A percentile compares a stretch with the other conserved stretches of the same genome.
Conservation (phyloP, 2,113 vertebrate genomes). For the Meleagris gallopavo region DNA sequence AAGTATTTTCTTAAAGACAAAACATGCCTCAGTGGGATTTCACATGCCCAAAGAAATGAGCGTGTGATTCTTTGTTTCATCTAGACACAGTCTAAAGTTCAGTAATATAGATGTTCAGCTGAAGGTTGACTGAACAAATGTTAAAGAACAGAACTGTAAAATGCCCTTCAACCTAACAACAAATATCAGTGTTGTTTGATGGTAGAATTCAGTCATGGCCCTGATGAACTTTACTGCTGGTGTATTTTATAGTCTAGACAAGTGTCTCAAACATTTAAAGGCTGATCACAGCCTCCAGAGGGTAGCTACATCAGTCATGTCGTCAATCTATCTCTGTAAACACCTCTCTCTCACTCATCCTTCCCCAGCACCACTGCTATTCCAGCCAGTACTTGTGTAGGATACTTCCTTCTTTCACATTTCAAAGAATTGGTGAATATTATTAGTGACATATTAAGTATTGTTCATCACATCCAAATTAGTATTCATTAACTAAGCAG, state of each 20-base stretch:
- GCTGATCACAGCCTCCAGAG: neutral
- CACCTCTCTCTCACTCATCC: neutral
- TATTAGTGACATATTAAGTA: neutral
- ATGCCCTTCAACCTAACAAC: slow-evolving; percentile 3
- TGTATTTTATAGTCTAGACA: neutral
- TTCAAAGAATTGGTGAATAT: neutral
- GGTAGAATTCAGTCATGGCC: neutral
- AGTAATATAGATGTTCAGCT: neutral
- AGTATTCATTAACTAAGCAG: neutral
- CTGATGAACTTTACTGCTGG: neutral
- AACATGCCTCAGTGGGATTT: neutral
- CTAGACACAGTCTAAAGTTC: neutral
- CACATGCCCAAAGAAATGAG: neutral
- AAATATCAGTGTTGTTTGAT: slow-evolving; percentile 27
- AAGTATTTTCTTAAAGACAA: neutral
- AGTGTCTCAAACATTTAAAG: neutral
- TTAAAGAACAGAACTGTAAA: slow-evolving; percentile 14
- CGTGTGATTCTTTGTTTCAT: neutral
- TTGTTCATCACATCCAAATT: neutral
- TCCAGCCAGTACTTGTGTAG: neutral
- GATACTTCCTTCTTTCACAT: neutral
- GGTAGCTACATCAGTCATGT: neutral
- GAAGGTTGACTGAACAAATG: slow-evolving; percentile 12
- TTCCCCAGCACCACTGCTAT: neutral
- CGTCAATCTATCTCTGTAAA: neutral